Percentiles rank a stretch among this genome's conserved stretches.
phyloP scores from a whole-genome alignment of 1,140 invertebrate genomes.

The Cotesia chilonis region DNA sequence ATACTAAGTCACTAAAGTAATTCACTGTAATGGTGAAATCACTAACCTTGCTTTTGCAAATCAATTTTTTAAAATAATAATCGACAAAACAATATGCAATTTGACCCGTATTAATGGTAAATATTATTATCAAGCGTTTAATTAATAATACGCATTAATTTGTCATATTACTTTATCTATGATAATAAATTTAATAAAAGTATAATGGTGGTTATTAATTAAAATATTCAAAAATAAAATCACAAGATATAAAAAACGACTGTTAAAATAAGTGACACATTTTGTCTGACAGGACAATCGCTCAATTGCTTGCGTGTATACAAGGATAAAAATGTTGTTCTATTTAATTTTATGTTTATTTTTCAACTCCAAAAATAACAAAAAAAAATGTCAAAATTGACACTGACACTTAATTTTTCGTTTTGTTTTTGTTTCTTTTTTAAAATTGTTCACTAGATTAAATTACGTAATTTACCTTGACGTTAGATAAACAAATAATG shows the following conservation, averaged over 20 bases:
- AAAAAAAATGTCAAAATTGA: neutral
- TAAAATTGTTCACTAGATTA: slow-evolving; percentile 6
- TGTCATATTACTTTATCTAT: too few relatives aligned
- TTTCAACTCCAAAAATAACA: neutral
- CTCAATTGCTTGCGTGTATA: too few relatives aligned
- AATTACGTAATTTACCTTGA: slow-evolving; percentile 40
- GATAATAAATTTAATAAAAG: neutral
- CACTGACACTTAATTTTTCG: neutral
- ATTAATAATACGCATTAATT: neutral
- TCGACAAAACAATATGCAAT: neutral
- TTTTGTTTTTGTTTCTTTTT: slow-evolving; percentile 8
- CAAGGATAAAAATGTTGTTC: neutral
- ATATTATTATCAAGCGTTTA: neutral
- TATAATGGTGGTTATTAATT: too few relatives aligned
- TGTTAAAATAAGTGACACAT: too few relatives aligned
- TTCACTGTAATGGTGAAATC: slow-evolving; percentile 30
- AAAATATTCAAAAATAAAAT: too few relatives aligned
- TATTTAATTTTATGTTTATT: neutral
- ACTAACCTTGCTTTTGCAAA: slow-evolving; percentile 31
- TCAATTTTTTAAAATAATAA: neutral
- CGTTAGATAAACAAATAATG: slow-evolving; percentile 37
- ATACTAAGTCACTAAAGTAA: slow-evolving; percentile 14
- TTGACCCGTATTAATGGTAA: too few relatives aligned
- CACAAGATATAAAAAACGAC: too few relatives aligned
- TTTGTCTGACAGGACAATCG: too few relatives aligned